A percentile compares a stretch with the other conserved stretches of the same genome.
Evolutionary conservation across 2,113 vertebrate species (phyloP).

Genomic region (Redunca redunca): DNA sequence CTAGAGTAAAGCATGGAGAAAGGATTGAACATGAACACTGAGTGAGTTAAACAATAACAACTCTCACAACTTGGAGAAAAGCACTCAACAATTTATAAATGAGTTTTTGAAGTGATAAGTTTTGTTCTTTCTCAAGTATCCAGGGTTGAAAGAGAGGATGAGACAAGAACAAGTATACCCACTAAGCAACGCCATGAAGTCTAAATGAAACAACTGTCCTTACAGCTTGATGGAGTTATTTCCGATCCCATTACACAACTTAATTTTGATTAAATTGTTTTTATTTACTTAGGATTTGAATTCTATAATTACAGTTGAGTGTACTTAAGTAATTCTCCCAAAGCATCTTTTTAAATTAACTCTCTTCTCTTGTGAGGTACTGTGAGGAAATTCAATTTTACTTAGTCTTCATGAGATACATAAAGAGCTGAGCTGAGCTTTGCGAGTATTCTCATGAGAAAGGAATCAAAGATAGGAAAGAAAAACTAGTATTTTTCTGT

Average conservation of each 20-base stretch:
- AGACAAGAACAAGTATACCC: background rate
- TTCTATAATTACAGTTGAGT: constrained; percentile 54
- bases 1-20: background rate
- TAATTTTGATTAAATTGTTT: constrained; percentile 55
- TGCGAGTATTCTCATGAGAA: background rate
- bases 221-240: background rate
- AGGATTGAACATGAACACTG: background rate
- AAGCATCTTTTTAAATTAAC: constrained; percentile 64
- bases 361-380: constrained; percentile 40
- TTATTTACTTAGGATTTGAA: constrained; percentile 58
- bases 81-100: background rate
- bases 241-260: background rate
- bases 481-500: background rate
- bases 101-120: background rate
- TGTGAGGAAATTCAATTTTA: constrained; percentile 53
- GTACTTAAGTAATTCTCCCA: constrained; percentile 48
- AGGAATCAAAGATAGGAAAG: background rate
- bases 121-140: background rate
- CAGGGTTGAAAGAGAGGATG: background rate
- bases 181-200: background rate
- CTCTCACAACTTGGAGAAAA: background rate
- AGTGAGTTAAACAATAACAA: background rate
- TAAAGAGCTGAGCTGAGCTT: constrained; percentile 40
- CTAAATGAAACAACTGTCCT: background rate
- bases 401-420: constrained; percentile 5